A percentile compares a stretch with the other conserved stretches of the same genome.
These are phyloP conservation scores for Cecropterus lyciades DNA, from an alignment of 1,140 invertebrate species.

Conservation along the genomic window DNA sequence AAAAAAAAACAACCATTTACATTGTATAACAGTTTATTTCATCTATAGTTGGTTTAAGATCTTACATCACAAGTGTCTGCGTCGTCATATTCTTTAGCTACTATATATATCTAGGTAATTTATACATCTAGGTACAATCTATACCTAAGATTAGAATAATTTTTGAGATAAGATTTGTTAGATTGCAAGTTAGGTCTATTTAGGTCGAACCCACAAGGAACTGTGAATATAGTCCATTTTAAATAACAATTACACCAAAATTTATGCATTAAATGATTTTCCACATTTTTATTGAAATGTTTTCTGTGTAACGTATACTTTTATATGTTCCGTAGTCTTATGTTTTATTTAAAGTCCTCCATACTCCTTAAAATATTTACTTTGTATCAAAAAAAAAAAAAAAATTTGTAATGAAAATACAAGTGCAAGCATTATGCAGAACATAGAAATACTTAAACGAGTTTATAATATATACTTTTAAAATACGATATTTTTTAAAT, in stretches of 20 bases:
- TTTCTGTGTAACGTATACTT: too few species aligned
- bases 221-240: not conserved
- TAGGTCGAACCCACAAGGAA: slow-evolving; percentile 11
- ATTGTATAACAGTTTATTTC: slow-evolving; percentile 48
- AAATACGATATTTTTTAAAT: too few species aligned
- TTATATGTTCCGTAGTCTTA: too few species aligned
- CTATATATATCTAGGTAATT: slow-evolving; percentile 13
- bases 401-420: too few species aligned
- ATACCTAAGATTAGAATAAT: slow-evolving; percentile 7
- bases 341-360: too few species aligned
- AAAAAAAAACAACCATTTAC: slow-evolving; percentile 37
- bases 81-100: slow-evolving; percentile 1
- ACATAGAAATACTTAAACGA: too few species aligned
- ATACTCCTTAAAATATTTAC: too few species aligned
- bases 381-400: too few species aligned
- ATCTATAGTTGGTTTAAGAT: slow-evolving; percentile 26
- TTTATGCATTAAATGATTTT: too few species aligned
- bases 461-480: too few species aligned
- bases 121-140: slow-evolving; percentile 17
- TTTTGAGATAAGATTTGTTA: slow-evolving; percentile 1
- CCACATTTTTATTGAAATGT: too few species aligned
- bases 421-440: too few species aligned
- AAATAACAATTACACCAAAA: not conserved
- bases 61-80: slow-evolving; percentile 19
- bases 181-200: not conserved